Base-by-base conservation (phyloP, 2,888 invertebrate species). In the Diaperis boleti region DNA sequence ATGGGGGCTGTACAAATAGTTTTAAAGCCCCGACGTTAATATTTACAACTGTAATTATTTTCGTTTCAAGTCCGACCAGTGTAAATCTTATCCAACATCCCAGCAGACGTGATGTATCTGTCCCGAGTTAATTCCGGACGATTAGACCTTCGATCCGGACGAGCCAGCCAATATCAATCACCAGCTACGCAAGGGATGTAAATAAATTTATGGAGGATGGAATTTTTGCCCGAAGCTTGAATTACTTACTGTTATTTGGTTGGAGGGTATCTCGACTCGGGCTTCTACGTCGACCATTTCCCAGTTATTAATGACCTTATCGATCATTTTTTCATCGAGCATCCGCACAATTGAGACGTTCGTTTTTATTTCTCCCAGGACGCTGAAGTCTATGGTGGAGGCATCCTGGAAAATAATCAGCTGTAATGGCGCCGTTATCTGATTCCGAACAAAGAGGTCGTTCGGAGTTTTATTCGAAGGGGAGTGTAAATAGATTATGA, bases 291-390 rank as follows among this genome's bases (percentile, higher is more conserved):
- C 56, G 6, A 49, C 69, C 50, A 74, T 66, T 64, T 71, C 64
- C 75, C 76, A 78, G 63, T 86, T 86, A 10, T 82, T 80, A 47
- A 85, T 79, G 65, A 85, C 84, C 26, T 83, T 82, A 35, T 78
- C 79, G 6, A 86, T 83, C 64, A 83, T 84, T 0, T 84, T 82
- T 33, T 85, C 82, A 71, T 87, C 85, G 0, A 91, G 82, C 63
- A 92, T 76, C 69, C 89, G 85, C 68, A 91, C 82, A 0, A 89
- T 88, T 0, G 91, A 89, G 1, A 92, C 88, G 72, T 91, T 91
- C 0, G 89, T 87, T 65, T 85, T 85, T 0, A 87, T 84, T 55
- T 84, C 42, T 84, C 82, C 59, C 88, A 85, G 68, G 42, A 67
- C 66, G 1, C 64, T 66, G 39, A 84, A 83, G 45, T 89, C 84